Base-by-base conservation (phyloP, 2,888 invertebrate genomes). In the Cerceris ruficornis region DNA sequence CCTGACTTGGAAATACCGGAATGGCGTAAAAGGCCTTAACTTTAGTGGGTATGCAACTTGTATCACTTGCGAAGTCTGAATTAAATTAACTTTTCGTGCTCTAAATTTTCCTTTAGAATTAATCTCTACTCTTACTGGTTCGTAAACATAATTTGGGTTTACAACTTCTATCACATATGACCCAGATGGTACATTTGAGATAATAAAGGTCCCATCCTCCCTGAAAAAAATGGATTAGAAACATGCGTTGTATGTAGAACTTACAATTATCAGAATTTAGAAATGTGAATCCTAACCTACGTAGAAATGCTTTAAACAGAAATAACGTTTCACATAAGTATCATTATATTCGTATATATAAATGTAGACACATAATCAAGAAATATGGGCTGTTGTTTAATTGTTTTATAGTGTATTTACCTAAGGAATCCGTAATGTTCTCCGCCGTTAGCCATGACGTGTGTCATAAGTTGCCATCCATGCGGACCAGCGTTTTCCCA, bases 41-140 rank as follows among this genome's bases (percentile, higher is more conserved):
- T 96, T 95, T 60, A 99, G 93, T 1, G 99, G 99, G 92, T 99
- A 99, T 0, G 97, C 96, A 69, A 99, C 95, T 93, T 98, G 98
- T 75, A 96, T 95, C 0, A 99, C 96, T 91, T 97, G 96, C 0
- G 97, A 96, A 0, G 98, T 98, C 92, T 99, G 98, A 58, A 99
- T 95, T 88, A 97, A 96, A 92, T 98, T 99, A 0, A 99, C 97
- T 93, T 97, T 97, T 59, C 99, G 94, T 0, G 98, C 99, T 84
- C 99, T 94, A 89, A 97, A 97, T 93, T 99, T 99, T 52, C 99
- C 99, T 92, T 98, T 99, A 0, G 97, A 96, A 91, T 98, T 99
- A 77, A 99, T 98, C 93, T 99, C 99, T 0, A 99, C 98, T 78
- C 99, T 94, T 7, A 97, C 96, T 17, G 98, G 97, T 92, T 99